phyloP scores from a whole-genome alignment of 2,797 vertebrate species.

The Neoniphon sammara region DNA sequence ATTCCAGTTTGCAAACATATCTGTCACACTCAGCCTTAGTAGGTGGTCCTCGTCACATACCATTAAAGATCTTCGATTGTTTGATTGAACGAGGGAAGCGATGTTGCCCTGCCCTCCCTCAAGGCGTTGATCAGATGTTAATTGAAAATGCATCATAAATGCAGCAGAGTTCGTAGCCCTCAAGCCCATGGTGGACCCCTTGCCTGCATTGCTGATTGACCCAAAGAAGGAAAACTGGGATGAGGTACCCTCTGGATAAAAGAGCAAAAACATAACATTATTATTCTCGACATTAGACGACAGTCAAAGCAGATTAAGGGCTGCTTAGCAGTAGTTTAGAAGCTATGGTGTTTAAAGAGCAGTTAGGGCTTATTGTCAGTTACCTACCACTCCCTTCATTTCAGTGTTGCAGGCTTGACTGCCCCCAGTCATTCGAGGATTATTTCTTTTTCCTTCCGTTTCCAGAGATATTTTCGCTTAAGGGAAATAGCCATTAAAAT shows the following conservation, averaged over 20 bases:
- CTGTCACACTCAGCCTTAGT: background rate
- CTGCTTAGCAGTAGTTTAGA: conserved; percentile 67
- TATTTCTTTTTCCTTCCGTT: conserved; percentile 59
- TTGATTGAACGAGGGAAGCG: conserved; percentile 27
- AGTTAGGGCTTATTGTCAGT: conserved; percentile 70
- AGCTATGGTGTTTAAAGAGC: conserved; percentile 70
- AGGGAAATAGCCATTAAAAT: conserved; percentile 82
- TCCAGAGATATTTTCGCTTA: conserved; percentile 77
- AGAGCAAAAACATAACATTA: conserved; percentile 37
- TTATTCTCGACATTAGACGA: conserved; percentile 56
- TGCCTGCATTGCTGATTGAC: conserved; percentile 33
- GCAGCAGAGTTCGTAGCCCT: background rate
- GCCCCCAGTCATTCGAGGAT: conserved; percentile 64
- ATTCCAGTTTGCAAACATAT: background rate
- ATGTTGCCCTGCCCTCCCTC: conserved; percentile 5
- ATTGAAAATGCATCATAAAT: conserved; percentile 47
- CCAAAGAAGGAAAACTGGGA: conserved; percentile 19
- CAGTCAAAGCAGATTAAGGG: conserved; percentile 68
- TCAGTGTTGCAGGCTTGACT: conserved; percentile 70
- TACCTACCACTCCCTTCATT: conserved; percentile 66
- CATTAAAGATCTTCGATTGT: conserved; percentile 18
- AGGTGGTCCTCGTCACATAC: background rate
- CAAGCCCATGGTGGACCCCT: conserved; percentile 5
- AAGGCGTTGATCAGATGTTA: conserved; percentile 31
- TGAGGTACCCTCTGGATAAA: conserved; percentile 41